A percentile compares a stretch with the other conserved stretches of the same genome.
Evolutionary conservation across 2,888 invertebrate species (phyloP).

Genomic region (Drosophila rellima): DNA sequence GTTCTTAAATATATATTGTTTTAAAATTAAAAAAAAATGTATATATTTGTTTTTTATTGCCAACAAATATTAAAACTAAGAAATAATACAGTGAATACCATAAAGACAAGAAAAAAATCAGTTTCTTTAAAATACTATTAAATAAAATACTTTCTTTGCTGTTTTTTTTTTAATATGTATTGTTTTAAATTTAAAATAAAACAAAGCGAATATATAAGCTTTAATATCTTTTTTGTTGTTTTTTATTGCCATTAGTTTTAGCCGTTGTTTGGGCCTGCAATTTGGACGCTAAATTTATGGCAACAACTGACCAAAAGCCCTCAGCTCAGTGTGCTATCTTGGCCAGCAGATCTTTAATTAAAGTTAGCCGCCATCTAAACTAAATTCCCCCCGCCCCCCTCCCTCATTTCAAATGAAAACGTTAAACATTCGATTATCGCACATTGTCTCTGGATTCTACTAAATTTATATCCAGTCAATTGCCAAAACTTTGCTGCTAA

Average conservation of each 20-base stretch:
- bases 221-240: neutral
- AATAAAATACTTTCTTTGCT: too few species aligned
- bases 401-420: slow-evolving; percentile 68
- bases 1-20: too few species aligned
- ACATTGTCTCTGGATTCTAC: slow-evolving; percentile 48
- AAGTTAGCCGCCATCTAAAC: slow-evolving; percentile 47
- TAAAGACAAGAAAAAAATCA: too few species aligned
- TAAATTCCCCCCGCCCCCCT: neutral
- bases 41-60: too few species aligned
- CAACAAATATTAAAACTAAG: too few species aligned
- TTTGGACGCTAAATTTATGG: slow-evolving; percentile 59
- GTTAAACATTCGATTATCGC: slow-evolving; percentile 79
- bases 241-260: slow-evolving; percentile 31
- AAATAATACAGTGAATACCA: too few species aligned
- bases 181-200: neutral
- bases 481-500: slow-evolving; percentile 55
- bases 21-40: too few species aligned
- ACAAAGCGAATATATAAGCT: neutral
- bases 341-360: slow-evolving; percentile 67
- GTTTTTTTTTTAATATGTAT: too few species aligned
- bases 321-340: slow-evolving; percentile 47
- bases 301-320: slow-evolving; percentile 43
- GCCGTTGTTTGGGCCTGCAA: slow-evolving; percentile 26
- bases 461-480: slow-evolving; percentile 29
- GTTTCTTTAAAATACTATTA: too few species aligned